Percentiles rank a stretch among this genome's conserved stretches.
These are phyloP conservation scores for Ptychochromis oligacanthus DNA, from an alignment of 2,113 vertebrate genomes.

Conservation along the genomic window DNA sequence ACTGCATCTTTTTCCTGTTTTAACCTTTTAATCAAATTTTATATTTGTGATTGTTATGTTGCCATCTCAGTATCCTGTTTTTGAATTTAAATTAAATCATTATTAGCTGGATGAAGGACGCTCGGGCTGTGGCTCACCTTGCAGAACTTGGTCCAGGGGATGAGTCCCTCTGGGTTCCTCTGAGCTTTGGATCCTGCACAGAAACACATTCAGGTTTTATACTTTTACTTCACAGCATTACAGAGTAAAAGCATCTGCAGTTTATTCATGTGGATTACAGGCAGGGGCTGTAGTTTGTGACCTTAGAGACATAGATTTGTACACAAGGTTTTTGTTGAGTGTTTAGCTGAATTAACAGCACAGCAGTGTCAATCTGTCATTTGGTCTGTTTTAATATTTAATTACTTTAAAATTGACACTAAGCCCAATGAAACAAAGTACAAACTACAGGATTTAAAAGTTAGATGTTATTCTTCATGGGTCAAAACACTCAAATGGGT, in stretches of 20 bases:
- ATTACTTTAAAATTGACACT: no score
- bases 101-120: background rate
- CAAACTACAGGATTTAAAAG: no score
- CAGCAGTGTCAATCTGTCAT: background rate
- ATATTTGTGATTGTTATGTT: background rate
- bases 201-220: background rate
- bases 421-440: no score
- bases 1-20: background rate
- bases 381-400: background rate
- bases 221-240: background rate
- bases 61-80: background rate
- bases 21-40: no score
- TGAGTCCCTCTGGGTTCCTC: slow-evolving; percentile 84
- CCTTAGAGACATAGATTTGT: no score
- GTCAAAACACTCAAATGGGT: no score
- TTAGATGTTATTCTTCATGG: no score
- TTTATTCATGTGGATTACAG: background rate
- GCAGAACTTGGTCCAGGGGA: slow-evolving; percentile 95
- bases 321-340: no score
- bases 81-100: background rate
- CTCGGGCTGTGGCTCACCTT: slow-evolving; percentile 82
- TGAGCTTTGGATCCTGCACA: slow-evolving; percentile 81
- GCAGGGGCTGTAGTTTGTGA: background rate
- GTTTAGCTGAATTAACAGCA: background rate
- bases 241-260: background rate